Base-by-base conservation (phyloP, 2,113 vertebrate species). In the Gila orcuttii region DNA sequence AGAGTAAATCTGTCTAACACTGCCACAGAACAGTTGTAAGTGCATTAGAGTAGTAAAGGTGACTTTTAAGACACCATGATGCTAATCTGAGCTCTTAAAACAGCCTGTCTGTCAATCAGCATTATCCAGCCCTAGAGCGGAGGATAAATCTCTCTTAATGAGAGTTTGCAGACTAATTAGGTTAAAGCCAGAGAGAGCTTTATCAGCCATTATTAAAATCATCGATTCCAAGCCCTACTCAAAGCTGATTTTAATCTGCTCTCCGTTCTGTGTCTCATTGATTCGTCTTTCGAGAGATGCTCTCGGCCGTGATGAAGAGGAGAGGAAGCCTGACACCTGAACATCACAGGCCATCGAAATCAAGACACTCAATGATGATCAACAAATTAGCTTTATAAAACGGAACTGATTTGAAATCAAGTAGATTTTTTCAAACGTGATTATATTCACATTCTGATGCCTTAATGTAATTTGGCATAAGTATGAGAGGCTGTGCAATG, bases 101-200 rank as follows among this genome's bases (percentile, higher is more conserved):
- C 90, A 82, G 55, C 84, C 90, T 82, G 87, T 91, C 92, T 89
- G 92, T 94, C 94, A 92, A 92, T 91, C 85, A 84, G 85, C 86
- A 90, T 91, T 86, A 88, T 36, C 13, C 87, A 83, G 82, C 60
- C n/a, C 17, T 68, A 88, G 77, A 74, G 25, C 83, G 73, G 57
- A 69, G 60, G 39, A 85, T 87, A 87, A 91, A 89, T 91, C 81
- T 89, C 91, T 83, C 84, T 90, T 91, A 86, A 89, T 42, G 79
- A 87, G 86, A 82, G 76, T 79, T n/a, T 39, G 57, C 83, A 50
- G 64, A 80, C 79, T 89, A 87, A 91, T 92, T 89, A 91, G 87
- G 90, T 91, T 74, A 83, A 89, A 60, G 83, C 84, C 66, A 93
- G 45, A n/a, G 79, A 86, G 86, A 86, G 86, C 90, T 89, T 92